Base-by-base conservation (phyloP, 1,140 invertebrate genomes). In the Eciton burchellii region DNA sequence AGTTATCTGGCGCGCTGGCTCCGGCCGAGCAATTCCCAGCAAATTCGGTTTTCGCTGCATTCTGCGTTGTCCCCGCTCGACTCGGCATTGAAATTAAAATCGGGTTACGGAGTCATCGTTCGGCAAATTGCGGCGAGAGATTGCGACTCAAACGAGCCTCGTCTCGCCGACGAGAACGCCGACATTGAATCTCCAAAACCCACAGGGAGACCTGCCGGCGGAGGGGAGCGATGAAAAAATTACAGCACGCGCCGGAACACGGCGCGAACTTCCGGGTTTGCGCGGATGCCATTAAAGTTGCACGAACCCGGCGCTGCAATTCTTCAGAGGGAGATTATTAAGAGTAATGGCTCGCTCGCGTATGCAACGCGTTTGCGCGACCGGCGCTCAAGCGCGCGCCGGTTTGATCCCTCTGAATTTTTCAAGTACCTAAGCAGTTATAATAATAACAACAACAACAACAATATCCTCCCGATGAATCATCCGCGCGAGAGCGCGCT, bases 311-410 rank as follows among this genome's bases (percentile, higher is more conserved):
- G 68, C 49, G 52, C 56, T 68, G 74, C 63, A 68, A 79, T 79
- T 68, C 63, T 79, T 79, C 52, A 79, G 35, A 70, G 49, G 26
- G 68, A 68, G 52, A 79, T 70, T 68, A 79, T 79, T 68, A 79
- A 79, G 74, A 79, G 24, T 79, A 79, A 79, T 70, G 62, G 63
- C 63, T 79, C 29, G 45, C 43, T 70, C 62, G n/a, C n/a, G 35
- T 68, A 11, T 79, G 12, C 43, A 57, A 79, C 19, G n/a, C n/a
- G 70, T 79, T 79, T 57, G 70, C 70, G 35, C 3, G 24, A 49
- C 24, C 54, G 54, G 35, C 19, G 21, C 54, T 43, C 43, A 26
- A 70, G 12, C 29, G 26, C 19, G 49, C 62, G 41, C 56, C n/a
- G n/a, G 26, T 21, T 41, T 47, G 19, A 68, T 70, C 21, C 24